Conservation (phyloP, 2,888 invertebrate genomes). For the Idaea aversata region DNA sequence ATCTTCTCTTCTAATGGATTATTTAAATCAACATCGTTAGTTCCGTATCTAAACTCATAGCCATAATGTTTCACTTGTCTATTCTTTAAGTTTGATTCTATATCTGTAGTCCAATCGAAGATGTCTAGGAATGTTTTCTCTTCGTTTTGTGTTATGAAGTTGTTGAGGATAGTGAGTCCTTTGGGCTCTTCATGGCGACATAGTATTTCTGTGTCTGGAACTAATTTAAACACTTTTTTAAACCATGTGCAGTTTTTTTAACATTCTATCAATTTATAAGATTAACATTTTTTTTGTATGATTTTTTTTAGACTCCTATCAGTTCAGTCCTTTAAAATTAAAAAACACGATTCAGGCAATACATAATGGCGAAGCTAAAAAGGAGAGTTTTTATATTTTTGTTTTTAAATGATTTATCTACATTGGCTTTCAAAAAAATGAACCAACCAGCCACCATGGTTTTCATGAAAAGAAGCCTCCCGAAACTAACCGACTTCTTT, state of each 20-base stretch:
- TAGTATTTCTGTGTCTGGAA: conserved; percentile 58
- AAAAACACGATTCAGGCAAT: neutral
- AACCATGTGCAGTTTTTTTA: neutral
- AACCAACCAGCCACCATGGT: too few relatives aligned
- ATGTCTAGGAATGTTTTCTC: conserved; percentile 81
- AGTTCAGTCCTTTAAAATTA: neutral
- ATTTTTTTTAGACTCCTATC: neutral
- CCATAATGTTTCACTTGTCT: conserved; percentile 94
- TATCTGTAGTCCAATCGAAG: conserved; percentile 74
- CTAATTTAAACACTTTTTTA: conserved; percentile 42
- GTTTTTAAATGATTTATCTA: too few relatives aligned
- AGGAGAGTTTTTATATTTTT: too few relatives aligned
- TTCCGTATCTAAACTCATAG: conserved; percentile 93
- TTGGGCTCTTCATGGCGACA: conserved; percentile 75
- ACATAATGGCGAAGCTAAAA: too few relatives aligned
- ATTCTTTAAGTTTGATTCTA: conserved; percentile 83
- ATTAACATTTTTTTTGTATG: neutral
- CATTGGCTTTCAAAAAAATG: too few relatives aligned
- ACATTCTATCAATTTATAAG: neutral
- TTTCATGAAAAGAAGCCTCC: too few relatives aligned
- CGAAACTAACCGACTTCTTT: too few relatives aligned
- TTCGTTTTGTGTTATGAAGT: conserved; percentile 87
- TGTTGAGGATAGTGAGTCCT: conserved; percentile 84
- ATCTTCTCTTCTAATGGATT: conserved; percentile 84
- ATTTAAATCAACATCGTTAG: conserved; percentile 89